Conservation (phyloP, 2,113 vertebrate species). For the Boleophthalmus pectinirostris region DNA sequence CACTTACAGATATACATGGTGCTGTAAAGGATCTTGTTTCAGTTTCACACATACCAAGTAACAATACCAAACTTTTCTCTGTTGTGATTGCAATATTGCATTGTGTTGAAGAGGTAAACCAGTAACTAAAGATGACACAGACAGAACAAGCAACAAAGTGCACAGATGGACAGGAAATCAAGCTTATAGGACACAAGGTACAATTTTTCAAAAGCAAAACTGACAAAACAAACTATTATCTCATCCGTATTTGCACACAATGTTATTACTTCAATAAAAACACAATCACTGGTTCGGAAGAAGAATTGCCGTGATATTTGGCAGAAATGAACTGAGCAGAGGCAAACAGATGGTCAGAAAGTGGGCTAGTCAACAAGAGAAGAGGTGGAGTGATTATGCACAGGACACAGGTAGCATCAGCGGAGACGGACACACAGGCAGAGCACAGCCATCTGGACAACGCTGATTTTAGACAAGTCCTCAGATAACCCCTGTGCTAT, state of each 20-base stretch:
- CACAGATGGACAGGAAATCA: not conserved
- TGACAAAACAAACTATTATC: not conserved
- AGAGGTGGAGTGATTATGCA: conserved; percentile 18
- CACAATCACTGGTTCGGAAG: not conserved
- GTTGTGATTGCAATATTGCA: not conserved
- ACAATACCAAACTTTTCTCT: not conserved
- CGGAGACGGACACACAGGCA: conserved; percentile 42
- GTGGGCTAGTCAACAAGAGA: not conserved
- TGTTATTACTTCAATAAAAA: not conserved
- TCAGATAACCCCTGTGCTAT: conserved; percentile 33
- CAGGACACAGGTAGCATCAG: conserved; percentile 39
- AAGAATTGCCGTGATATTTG: conserved; percentile 3
- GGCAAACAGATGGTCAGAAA: conserved; percentile 19
- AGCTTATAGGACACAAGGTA: not conserved
- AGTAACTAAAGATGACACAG: not conserved
- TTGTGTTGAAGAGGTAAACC: not conserved
- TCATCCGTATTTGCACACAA: not conserved
- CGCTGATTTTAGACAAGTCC: conserved; percentile 12
- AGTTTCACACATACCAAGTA: too few species aligned
- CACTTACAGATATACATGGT: too few species aligned
- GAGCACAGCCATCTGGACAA: conserved; percentile 49
- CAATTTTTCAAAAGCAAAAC: not conserved
- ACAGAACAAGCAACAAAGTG: not conserved
- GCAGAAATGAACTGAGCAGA: conserved; percentile 23
- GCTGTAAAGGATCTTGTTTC: too few species aligned